Conservation (phyloP, 1,140 invertebrate genomes). For the Rhagoletis pomonella region DNA sequence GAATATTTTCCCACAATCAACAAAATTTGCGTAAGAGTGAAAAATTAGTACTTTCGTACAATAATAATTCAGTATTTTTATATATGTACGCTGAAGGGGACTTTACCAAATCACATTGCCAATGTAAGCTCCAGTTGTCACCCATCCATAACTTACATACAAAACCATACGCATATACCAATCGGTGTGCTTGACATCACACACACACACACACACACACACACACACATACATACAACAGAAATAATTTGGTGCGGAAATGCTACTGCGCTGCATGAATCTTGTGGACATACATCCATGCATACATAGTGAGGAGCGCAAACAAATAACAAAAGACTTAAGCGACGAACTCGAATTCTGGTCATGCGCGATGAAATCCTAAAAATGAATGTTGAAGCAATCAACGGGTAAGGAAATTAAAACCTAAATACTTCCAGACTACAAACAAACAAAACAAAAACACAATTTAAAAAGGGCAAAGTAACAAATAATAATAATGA, state of each 20-base stretch:
- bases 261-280: no score
- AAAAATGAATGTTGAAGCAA: neutral
- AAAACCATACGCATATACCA: no score
- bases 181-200: no score
- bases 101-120: no score
- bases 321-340: constrained; percentile 57
- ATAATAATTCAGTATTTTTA: no score
- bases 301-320: neutral
- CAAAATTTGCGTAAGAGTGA: no score
- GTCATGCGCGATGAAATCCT: constrained; percentile 2
- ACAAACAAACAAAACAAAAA: neutral
- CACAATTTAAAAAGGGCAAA: constrained; percentile 31
- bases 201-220: neutral
- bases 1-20: no score
- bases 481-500: neutral
- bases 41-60: no score
- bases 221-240: neutral
- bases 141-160: neutral
- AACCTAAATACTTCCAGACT: neutral
- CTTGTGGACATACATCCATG: neutral
- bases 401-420: neutral
- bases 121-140: neutral
- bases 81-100: no score
- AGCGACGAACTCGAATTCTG: constrained; percentile 54
- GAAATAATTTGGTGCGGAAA: constrained; percentile 19